Percentiles rank a stretch among this genome's conserved stretches.
These are phyloP conservation scores for Leucophenga montana DNA, from an alignment of 2,888 invertebrate genomes.

Conservation along the genomic window DNA sequence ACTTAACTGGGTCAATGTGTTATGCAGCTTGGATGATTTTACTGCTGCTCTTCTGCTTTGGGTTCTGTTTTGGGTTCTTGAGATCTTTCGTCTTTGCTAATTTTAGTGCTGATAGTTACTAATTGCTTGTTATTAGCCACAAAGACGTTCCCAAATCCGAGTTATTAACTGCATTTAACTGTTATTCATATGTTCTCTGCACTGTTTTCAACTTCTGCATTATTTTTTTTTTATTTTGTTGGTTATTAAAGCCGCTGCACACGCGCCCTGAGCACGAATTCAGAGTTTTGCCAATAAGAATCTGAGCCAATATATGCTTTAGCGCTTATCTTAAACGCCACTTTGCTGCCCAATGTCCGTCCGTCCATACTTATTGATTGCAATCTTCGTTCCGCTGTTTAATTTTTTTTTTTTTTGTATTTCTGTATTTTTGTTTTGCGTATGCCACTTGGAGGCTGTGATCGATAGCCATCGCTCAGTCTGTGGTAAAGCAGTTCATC, in stretches of 20 bases:
- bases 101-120: slow-evolving; percentile 60
- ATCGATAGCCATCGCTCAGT: slow-evolving; percentile 62
- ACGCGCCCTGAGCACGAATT: not conserved
- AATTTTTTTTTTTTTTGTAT: slow-evolving; percentile 28
- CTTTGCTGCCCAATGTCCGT: slow-evolving; percentile 16
- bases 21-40: not conserved
- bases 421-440: slow-evolving; percentile 16
- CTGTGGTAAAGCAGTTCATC: slow-evolving; percentile 30
- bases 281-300: slow-evolving; percentile 4
- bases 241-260: not conserved
- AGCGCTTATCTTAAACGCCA: slow-evolving; percentile 17
- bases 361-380: slow-evolving; percentile 42
- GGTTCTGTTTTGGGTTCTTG: not conserved
- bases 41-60: not conserved
- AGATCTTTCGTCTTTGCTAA: slow-evolving; percentile 41
- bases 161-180: slow-evolving; percentile 43
- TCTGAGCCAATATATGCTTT: not conserved
- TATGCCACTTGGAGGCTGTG: slow-evolving; percentile 41
- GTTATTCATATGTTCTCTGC: slow-evolving; percentile 35
- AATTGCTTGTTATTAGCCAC: slow-evolving; percentile 61
- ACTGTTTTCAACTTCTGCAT: slow-evolving; percentile 3
- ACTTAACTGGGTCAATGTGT: slow-evolving; percentile 49
- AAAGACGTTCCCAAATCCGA: not conserved
- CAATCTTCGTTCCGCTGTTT: slow-evolving; percentile 38
- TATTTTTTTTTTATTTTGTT: slow-evolving; percentile 6